A percentile compares a stretch with the other conserved stretches of the same genome.
Evolutionary conservation across 2,888 invertebrate species (phyloP).

Genomic region (Folsomia manolachei): DNA sequence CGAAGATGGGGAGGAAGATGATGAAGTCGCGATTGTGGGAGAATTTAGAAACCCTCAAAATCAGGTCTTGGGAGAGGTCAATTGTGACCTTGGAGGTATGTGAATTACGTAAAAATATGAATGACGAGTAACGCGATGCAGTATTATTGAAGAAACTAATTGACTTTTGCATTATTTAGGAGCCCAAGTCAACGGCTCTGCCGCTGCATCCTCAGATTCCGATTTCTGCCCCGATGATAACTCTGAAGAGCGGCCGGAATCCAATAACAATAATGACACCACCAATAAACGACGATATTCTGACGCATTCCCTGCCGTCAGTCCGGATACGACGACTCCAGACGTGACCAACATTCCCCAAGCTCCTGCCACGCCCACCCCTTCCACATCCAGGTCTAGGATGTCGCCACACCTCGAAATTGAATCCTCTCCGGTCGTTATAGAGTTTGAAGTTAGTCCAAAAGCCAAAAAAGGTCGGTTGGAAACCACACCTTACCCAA

Average conservation of each 20-base stretch:
- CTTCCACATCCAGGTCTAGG: neutral
- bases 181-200: neutral
- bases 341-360: neutral
- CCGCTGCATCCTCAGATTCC: too few species aligned
- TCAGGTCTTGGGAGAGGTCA: neutral
- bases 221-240: too few species aligned
- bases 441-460: neutral
- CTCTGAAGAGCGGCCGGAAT: too few species aligned
- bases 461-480: neutral
- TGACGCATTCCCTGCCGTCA: neutral
- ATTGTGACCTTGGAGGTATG: neutral
- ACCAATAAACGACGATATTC: neutral
- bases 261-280: neutral
- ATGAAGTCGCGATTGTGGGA: neutral
- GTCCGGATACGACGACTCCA: neutral
- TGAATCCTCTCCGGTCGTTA: neutral
- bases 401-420: neutral
- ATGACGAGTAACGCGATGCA: too few species aligned
- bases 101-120: too few species aligned
- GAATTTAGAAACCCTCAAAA: neutral
- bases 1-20: constrained; percentile 2
- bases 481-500: neutral
- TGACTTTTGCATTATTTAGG: neutral
- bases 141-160: neutral
- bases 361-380: neutral